Conservation (phyloP, 2,888 invertebrate genomes). For the Yponomeuta sedellus region DNA sequence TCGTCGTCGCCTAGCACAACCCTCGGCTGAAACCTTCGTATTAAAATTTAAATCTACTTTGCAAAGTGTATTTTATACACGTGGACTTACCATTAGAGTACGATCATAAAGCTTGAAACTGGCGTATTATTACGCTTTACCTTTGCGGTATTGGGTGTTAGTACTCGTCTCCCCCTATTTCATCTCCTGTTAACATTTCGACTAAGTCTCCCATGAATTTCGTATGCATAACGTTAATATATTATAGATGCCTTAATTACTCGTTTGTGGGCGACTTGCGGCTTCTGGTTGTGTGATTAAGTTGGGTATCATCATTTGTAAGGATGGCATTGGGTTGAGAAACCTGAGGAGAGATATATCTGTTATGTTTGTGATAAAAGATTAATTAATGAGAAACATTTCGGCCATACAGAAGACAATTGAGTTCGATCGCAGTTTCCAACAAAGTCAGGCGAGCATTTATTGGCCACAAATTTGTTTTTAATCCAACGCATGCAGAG, state of each 20-base stretch:
- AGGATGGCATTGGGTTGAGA: background rate
- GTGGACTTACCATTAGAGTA: slow-evolving; percentile 75
- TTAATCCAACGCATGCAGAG: slow-evolving; percentile 69
- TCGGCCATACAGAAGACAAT: background rate
- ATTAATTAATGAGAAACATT: background rate
- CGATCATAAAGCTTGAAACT: slow-evolving; percentile 72
- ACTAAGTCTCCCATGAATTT: slow-evolving; percentile 63
- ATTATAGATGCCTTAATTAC: slow-evolving; percentile 72
- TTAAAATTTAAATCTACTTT: slow-evolving; percentile 78
- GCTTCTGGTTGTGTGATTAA: slow-evolving; percentile 28
- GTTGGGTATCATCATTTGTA: slow-evolving; percentile 1
- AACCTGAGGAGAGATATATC: background rate
- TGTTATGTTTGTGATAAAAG: background rate
- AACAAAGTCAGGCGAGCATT: slow-evolving; percentile 49
- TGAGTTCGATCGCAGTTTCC: slow-evolving; percentile 34
- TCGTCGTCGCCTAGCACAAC: slow-evolving; percentile 62
- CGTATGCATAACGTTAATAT: slow-evolving; percentile 68
- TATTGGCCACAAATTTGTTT: slow-evolving; percentile 64
- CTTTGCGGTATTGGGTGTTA: slow-evolving; percentile 70
- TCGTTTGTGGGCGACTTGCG: slow-evolving; percentile 61
- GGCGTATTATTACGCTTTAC: slow-evolving; percentile 69
- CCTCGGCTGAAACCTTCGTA: slow-evolving; percentile 73
- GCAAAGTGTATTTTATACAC: slow-evolving; percentile 76
- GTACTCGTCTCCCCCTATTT: slow-evolving; percentile 19
- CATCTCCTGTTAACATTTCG: slow-evolving; percentile 48